These are phyloP conservation scores for Hippotragus niger DNA, from an alignment of 2,113 vertebrate genomes.

Conservation along the genomic window DNA sequence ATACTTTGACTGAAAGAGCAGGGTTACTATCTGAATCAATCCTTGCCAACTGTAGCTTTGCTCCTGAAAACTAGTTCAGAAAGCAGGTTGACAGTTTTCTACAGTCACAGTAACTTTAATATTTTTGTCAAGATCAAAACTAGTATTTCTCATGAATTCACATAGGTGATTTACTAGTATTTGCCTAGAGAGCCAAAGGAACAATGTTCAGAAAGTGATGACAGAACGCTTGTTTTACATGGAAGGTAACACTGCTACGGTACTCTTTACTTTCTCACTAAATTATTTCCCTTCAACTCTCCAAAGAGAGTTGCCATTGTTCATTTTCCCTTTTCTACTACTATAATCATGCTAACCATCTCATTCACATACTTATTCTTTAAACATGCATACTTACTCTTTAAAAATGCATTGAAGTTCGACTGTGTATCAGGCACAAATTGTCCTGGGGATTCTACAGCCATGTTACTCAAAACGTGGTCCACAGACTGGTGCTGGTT, in stretches of 20 bases:
- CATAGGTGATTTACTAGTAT: background rate
- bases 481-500: background rate
- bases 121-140: background rate
- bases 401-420: background rate
- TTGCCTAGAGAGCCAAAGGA: background rate
- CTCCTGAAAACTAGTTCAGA: constrained; percentile 1
- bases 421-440: background rate
- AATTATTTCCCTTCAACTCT: background rate
- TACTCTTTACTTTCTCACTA: background rate
- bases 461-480: background rate
- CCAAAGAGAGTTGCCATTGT: background rate
- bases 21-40: background rate
- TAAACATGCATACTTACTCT: background rate
- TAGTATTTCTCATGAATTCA: constrained; percentile 11
- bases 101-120: background rate
- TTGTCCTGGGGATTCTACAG: background rate
- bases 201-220: background rate
- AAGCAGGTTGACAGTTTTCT: background rate
- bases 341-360: background rate
- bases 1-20: background rate
- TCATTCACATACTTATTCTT: background rate
- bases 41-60: background rate
- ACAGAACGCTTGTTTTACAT: background rate
- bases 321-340: background rate
- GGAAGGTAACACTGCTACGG: background rate